Base-by-base conservation (phyloP, 1,140 invertebrate species). In the Trypoxylus dichotomus region DNA sequence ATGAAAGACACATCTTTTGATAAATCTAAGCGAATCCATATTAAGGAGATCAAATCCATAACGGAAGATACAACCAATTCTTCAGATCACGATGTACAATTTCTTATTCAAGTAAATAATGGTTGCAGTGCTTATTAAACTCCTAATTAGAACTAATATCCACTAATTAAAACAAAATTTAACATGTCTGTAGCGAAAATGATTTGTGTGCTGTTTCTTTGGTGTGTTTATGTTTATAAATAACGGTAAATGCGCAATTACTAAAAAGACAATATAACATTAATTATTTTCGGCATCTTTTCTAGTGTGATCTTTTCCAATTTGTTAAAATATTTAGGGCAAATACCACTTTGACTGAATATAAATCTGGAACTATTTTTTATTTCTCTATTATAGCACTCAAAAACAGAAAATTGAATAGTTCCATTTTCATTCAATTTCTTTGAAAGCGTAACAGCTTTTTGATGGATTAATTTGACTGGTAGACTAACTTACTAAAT, bases 21-120 rank as follows among this genome's bases (percentile, higher is more conserved):
- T 71, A 79, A 73, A 47, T 47, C 75, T 0, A 81, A 79, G 77
- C 77, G 84, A 60, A 83, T 83, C 15, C 83, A 85, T 80, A 79
- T 83, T 68, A 85, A 86, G 81, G 84, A 86, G 81, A 79, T 86
- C 24, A 84, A 85, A 79, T 79, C 82, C 60, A 79, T 85, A 13
- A 82, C 81, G 43, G 84, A 86, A 58, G 84, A 86, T 79, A 81
- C 84, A 74, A 21, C 10, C 11, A 37, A 32, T n/a, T 32, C 71
- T 19, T 83, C 83, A 63, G 87, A 86, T 80, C 82, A 89, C 32
- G 89, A 91, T 85, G 89, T 90, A 72, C 88, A 89, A 81, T 90
- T 90, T 82, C 87, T 89, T 76, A 86, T 90, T 78, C 86, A 89
- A 86, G 89, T 89, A 82, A 84, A 83, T 80, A 78, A 76, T 71